Conservation (phyloP, 2,888 invertebrate species). For the Abrostola tripartita region DNA sequence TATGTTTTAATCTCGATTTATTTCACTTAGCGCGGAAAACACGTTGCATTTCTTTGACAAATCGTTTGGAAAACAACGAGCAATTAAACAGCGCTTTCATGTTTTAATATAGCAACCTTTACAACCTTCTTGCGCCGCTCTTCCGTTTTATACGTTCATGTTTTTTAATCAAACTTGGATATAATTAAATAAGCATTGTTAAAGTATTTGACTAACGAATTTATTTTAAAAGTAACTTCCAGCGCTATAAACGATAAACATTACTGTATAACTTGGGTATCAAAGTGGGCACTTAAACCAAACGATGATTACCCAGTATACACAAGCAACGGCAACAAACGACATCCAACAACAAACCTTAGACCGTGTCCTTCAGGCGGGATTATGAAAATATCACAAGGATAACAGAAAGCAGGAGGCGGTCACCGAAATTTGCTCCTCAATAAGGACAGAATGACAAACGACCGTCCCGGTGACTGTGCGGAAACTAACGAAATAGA, state of each 20-base stretch:
- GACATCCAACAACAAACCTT: slow-evolving; percentile 47
- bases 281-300: slow-evolving; percentile 28
- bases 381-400: slow-evolving; percentile 77
- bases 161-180: slow-evolving; percentile 4
- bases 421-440: slow-evolving; percentile 74
- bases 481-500: slow-evolving; percentile 75
- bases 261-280: slow-evolving; percentile 19
- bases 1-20: slow-evolving; percentile 55
- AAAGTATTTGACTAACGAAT: not conserved
- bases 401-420: slow-evolving; percentile 69
- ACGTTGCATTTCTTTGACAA: slow-evolving; percentile 51
- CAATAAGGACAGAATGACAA: slow-evolving; percentile 78
- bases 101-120: slow-evolving; percentile 34
- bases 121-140: slow-evolving; percentile 5
- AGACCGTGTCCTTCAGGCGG: slow-evolving; percentile 63
- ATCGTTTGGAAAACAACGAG: slow-evolving; percentile 42
- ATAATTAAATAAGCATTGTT: slow-evolving; percentile 1
- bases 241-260: slow-evolving; percentile 5
- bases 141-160: slow-evolving; percentile 15
- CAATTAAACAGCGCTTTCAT: slow-evolving; percentile 33
- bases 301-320: slow-evolving; percentile 54
- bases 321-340: slow-evolving; percentile 54
- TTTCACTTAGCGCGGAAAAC: slow-evolving; percentile 43
- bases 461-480: slow-evolving; percentile 75
- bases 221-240: not conserved